Conservation (phyloP, 2,797 vertebrate genomes). For the Varecia variegata region DNA sequence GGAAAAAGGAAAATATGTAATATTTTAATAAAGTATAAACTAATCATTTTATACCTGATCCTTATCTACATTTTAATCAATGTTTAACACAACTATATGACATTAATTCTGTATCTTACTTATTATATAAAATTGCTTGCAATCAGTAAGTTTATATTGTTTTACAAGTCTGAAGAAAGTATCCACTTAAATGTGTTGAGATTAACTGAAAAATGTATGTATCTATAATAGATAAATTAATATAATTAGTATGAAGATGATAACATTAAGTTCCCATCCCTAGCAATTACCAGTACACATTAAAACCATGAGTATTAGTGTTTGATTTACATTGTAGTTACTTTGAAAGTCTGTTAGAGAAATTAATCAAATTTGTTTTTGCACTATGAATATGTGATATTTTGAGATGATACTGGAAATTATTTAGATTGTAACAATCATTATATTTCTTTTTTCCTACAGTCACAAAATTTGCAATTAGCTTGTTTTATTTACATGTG, state of each 20-base stretch:
- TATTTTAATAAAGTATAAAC: background rate
- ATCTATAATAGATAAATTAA: background rate
- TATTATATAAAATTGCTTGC: background rate
- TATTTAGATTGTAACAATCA: background rate
- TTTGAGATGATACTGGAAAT: background rate
- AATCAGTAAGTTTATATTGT: background rate
- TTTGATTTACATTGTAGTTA: background rate
- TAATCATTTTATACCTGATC: background rate
- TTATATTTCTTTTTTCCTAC: background rate
- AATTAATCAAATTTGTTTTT: slow-evolving; percentile 4
- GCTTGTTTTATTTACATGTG: background rate
- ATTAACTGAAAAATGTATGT: background rate
- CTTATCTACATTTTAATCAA: background rate
- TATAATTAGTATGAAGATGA: background rate
- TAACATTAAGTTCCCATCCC: background rate
- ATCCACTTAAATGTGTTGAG: background rate
- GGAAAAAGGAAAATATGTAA: background rate
- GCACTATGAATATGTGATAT: background rate
- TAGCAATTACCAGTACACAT: background rate
- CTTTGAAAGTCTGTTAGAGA: background rate
- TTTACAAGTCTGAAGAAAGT: background rate
- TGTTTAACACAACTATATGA: background rate
- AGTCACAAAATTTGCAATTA: background rate
- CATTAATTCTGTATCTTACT: background rate
- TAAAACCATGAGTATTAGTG: background rate